phyloP scores from a whole-genome alignment of 1,140 invertebrate genomes.

The Bathynomus jamesi region DNA sequence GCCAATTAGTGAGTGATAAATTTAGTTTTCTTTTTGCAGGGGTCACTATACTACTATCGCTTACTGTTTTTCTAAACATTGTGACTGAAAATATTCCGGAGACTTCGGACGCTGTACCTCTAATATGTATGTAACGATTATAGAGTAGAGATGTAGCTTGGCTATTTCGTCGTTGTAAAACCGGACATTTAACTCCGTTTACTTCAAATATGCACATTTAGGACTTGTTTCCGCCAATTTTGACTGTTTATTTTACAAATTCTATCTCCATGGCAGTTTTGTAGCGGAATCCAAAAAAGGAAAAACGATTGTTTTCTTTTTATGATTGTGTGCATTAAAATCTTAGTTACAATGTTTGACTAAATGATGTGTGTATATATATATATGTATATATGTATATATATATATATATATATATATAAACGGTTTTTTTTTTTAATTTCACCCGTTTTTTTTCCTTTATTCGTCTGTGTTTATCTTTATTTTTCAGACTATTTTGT shows the following conservation, averaged over 20 bases:
- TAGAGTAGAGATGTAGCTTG: not conserved
- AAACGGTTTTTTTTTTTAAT: not conserved
- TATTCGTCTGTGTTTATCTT: too few relatives aligned
- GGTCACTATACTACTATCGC: constrained; percentile 62
- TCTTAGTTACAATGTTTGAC: too few relatives aligned
- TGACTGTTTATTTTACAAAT: too few relatives aligned
- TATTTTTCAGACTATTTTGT: too few relatives aligned
- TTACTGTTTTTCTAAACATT: constrained; percentile 64
- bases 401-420: constrained; percentile 7
- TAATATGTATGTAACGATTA: constrained; percentile 65
- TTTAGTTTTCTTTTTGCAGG: constrained; percentile 45
- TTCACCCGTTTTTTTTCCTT: not conserved
- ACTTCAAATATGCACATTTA: not conserved
- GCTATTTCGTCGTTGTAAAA: not conserved
- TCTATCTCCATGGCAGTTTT: too few relatives aligned
- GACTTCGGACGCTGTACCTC: constrained; percentile 66
- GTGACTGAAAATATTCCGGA: constrained; percentile 57
- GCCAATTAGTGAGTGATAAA: constrained; percentile 4
- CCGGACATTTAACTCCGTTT: not conserved
- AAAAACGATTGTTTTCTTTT: too few relatives aligned
- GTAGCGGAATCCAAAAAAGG: too few relatives aligned
- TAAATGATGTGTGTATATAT: not conserved
- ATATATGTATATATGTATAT: constrained; percentile 11
- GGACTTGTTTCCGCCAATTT: too few relatives aligned
- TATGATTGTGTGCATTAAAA: too few relatives aligned